phyloP scores from a whole-genome alignment of 2,113 vertebrate genomes.

The Petrocephalus microphthalmus region DNA sequence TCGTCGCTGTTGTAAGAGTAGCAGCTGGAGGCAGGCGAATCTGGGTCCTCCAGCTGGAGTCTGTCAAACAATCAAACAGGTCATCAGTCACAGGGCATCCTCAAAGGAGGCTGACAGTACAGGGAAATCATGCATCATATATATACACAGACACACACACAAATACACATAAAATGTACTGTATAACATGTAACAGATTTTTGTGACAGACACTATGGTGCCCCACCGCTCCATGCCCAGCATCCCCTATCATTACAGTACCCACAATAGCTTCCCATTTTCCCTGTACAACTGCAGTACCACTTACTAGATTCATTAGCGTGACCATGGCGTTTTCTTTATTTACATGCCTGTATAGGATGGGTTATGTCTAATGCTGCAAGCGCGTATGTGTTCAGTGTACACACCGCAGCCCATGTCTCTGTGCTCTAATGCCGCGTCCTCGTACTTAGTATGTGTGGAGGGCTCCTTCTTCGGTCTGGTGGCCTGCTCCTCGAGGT shows the following conservation, averaged over 20 bases:
- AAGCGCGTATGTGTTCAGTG: not conserved
- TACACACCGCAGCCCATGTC: not conserved
- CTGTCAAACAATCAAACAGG: conserved; percentile 13
- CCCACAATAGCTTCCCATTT: not conserved
- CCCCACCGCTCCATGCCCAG: not conserved
- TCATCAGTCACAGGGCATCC: not conserved
- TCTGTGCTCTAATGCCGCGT: not conserved
- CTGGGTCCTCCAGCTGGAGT: conserved; percentile 24
- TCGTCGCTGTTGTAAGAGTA: conserved; percentile 24
- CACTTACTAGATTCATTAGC: not conserved
- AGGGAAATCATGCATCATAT: not conserved
- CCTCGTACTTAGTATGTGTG: not conserved
- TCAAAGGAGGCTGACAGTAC: not conserved
- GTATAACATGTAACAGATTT: not conserved
- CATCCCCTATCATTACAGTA: not conserved
- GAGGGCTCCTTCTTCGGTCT: not conserved
- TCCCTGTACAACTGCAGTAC: not conserved
- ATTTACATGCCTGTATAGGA: not conserved
- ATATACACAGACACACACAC: no score
- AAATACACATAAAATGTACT: not conserved
- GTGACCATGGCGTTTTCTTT: not conserved
- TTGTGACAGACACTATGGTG: not conserved
- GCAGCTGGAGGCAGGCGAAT: conserved; percentile 29
- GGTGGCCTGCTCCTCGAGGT: not conserved
- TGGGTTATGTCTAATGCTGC: not conserved